Evolutionary conservation across 2,888 invertebrate species (phyloP), one percentile per base, ranked within the genome.

Genomic region (Parnassius glacialis): DNA sequence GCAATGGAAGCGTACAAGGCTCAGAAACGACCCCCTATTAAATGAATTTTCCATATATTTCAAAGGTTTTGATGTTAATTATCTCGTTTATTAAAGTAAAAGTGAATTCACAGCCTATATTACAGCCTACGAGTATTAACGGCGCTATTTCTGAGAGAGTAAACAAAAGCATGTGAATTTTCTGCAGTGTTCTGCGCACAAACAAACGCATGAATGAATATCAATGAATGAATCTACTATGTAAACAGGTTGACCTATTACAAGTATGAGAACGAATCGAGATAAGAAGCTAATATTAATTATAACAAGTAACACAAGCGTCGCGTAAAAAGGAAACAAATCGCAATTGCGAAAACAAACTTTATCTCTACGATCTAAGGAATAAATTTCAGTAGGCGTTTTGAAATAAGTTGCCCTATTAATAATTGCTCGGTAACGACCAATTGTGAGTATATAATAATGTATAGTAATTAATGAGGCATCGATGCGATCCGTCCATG

Each of bases 401-500:
- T 53, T 48, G 34, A 47, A 64, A 59, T 42, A 42, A 52, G 43
- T 62, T 44, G 52, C 57, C 47, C 56, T 67, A 72, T 62, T 68
- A 70, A 72, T 74, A 70, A 74, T 71, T 43, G 42, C 64, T 71
- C 72, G 69, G 67, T 67, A 70, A 67, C 75, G 82, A 84, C 80
- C 81, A 79, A 83, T 83, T 81, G 76, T 74, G 72, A 81, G 81
- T 73, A 69, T 74, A 74, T 75, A 78, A 76, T 81, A 79, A 80
- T 82, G 76, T 74, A 76, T 72, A 76, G 73, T 85, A 81, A 86
- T 87, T 87, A 87, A 83, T 83, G 76, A 82, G 75, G 70, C 80
- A 83, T 86, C 79, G 84, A 79, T 67, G 65, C 80, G 58, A 74
- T 69, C 79, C 81, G 85, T 85, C 81, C 84, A 84, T 86, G 89